A percentile compares a stretch with the other conserved stretches of the same genome.
Conservation (phyloP, 2,888 invertebrate species). For the Argyra leucocephala region DNA sequence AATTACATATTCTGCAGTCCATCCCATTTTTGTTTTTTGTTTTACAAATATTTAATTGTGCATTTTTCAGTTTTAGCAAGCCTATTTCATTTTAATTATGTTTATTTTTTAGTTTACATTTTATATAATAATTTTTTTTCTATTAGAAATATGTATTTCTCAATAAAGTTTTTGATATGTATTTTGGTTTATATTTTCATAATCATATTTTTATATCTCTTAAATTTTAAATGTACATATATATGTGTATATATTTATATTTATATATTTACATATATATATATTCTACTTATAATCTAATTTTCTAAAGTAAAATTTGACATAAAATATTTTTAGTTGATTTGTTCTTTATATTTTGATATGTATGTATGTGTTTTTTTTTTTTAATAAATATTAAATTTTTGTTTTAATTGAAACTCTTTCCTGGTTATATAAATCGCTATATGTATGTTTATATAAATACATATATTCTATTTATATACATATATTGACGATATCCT, state of each 20-base stretch:
- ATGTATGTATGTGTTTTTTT: neutral
- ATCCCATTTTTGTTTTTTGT: too few species aligned
- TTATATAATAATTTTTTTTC: too few species aligned
- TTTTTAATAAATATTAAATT: neutral
- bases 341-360: neutral
- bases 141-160: too few species aligned
- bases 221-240: too few species aligned
- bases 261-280: neutral
- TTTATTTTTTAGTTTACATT: too few species aligned
- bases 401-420: neutral
- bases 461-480: too few species aligned
- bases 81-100: too few species aligned
- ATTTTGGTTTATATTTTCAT: neutral
- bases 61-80: too few species aligned
- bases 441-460: too few species aligned
- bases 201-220: too few species aligned
- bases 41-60: too few species aligned
- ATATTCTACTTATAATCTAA: neutral
- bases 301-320: neutral
- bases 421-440: neutral
- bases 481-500: neutral
- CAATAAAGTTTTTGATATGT: constrained; percentile 6
- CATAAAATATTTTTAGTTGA: neutral
- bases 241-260: neutral
- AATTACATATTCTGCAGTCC: too few species aligned